These are phyloP conservation scores for Jaculus jaculus DNA, from an alignment of 2,113 vertebrate species.

Conservation along the genomic window DNA sequence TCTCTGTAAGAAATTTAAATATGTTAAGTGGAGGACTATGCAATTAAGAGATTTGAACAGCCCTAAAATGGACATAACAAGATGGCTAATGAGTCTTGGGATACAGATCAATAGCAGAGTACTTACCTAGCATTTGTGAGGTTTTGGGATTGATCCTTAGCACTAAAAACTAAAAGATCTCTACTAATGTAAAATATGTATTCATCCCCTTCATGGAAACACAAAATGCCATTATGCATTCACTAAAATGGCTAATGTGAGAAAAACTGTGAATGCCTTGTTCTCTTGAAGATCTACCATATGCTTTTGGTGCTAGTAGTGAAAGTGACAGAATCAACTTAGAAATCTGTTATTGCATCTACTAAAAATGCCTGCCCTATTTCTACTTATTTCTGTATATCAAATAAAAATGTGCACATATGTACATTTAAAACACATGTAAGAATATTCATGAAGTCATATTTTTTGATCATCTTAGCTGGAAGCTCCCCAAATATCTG, in stretches of 20 bases:
- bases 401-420: background rate
- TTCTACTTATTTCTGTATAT: background rate
- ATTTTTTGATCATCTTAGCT: background rate
- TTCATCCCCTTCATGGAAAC: background rate
- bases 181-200: background rate
- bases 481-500: background rate
- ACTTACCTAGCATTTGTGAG: background rate
- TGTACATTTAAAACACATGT: background rate
- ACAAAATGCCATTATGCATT: background rate
- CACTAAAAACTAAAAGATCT: background rate
- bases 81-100: background rate
- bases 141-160: too few relatives aligned
- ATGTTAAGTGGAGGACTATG: background rate
- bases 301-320: background rate
- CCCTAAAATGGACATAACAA: background rate
- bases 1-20: background rate
- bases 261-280: background rate
- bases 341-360: background rate
- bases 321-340: background rate
- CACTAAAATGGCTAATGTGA: background rate
- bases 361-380: background rate
- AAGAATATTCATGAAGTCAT: background rate
- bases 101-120: background rate
- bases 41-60: background rate
- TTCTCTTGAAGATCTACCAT: background rate